Evolutionary conservation across 2,797 vertebrate genomes (phyloP), one percentile per base, ranked within the genome.

Genomic region (Melanotaenia maccullochi): DNA sequence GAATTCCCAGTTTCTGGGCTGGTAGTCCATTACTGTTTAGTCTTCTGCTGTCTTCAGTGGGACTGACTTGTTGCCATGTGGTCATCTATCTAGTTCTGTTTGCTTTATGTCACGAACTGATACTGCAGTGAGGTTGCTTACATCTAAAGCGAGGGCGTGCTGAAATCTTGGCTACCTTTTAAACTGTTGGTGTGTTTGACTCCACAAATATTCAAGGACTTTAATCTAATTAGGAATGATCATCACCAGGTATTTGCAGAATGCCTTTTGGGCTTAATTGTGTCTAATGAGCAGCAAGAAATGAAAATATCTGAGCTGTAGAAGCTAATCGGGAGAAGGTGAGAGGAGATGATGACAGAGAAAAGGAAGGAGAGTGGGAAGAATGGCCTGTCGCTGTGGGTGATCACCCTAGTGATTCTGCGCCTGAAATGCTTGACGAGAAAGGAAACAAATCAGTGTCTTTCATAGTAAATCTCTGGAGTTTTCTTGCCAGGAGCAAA

Each of bases 371-470:
- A 35, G 1, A 32, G 51, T 0, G 0, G 35, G 9, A 51, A 11
- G n/a, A n/a, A n/a, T 20, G 14, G 47, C 8, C 22, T 60, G 74
- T 75, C 75, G 68, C 71, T 63, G 24, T 56, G 33, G 93, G 95
- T 94, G 95, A 95, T 96, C 96, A 96, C 95, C 95, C 95, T 84
- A 94, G 93, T 93, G 93, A 92, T 94, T 95, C 95, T 95, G 94
- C 92, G 93, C 95, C 95, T 95, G 95, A 96, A 94, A 94, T 92
- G 89, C 93, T 95, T 94, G 93, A 95, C 88, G 71, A 84, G 25
- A 94, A 89, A 93, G 95, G 93, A 93, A 93, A 94, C 93, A 94
- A 94, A 95, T 93, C 94, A 87, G 90, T 54, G 56, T 87, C 73
- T 85, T 71, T 74, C 78, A 52, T 52, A 30, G 59, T 32, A 71